Conservation (phyloP, 2,888 invertebrate species). For the Chymomyza amoena region DNA sequence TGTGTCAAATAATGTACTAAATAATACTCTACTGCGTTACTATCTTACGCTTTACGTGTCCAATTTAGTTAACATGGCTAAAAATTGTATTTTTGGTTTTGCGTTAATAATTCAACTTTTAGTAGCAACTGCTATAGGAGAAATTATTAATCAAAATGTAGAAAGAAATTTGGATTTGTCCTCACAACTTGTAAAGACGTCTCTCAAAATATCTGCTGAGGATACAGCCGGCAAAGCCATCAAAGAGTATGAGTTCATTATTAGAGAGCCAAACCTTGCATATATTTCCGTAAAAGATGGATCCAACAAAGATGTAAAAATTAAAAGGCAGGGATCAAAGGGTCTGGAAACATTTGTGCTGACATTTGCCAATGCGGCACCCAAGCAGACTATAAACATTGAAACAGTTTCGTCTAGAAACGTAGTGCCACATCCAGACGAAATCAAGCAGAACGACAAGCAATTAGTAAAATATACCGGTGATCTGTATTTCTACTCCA, state of each 20-base stretch:
- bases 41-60: constrained; percentile 39
- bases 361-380: constrained; percentile 78
- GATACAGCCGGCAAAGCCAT: constrained; percentile 88
- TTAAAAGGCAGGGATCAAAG: constrained; percentile 80
- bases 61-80: constrained; percentile 30
- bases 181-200: constrained; percentile 92
- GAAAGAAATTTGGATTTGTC: constrained; percentile 92
- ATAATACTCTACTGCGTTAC: not conserved
- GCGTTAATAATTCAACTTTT: constrained; percentile 15
- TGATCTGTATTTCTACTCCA: constrained; percentile 89
- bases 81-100: constrained; percentile 19
- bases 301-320: constrained; percentile 81
- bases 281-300: constrained; percentile 86
- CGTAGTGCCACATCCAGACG: constrained; percentile 90
- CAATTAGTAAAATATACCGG: constrained; percentile 94
- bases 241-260: constrained; percentile 84
- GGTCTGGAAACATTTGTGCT: constrained; percentile 82
- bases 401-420: constrained; percentile 88
- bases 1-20: not conserved
- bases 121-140: constrained; percentile 77
- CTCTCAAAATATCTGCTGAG: constrained; percentile 88
- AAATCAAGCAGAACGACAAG: constrained; percentile 94
- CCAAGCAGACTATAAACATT: constrained; percentile 78
- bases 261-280: constrained; percentile 84
- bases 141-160: constrained; percentile 87